Evolutionary conservation across 2,113 vertebrate species (phyloP), one percentile per base, ranked within the genome.

Genomic region (Bucco capensis): DNA sequence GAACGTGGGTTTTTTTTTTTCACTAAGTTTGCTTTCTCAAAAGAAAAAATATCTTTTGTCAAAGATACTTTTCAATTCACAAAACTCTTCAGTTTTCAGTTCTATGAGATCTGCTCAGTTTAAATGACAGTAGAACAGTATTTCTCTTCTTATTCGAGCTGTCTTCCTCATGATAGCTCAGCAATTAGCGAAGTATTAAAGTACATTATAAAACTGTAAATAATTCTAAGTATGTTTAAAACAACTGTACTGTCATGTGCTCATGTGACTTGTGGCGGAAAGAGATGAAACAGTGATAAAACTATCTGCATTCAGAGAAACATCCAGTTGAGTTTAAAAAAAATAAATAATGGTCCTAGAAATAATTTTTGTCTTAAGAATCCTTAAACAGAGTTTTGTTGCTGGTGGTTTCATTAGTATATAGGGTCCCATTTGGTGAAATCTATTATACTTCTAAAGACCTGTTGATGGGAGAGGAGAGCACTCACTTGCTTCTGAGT

Each of bases 101-200:
- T 88, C 71, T 5, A 4, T 27, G 31, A 79, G 30, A 16, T 94
- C 82, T 88, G 19, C 67, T 73, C 51, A 83, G 58, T 64, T 84
- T 64, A 21, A 80, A 35, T 78, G 88, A 50, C 72, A 71, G 73
- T 66, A 61, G 58, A 74, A n/a, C 10, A 75, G 19, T 54, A 47
- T 83, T 83, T 87, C 28, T 46, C 9, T 5, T 56, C 37, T 74
- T 60, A 54, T 13, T 78, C 42, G 37, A 61, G 80, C 66, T 74
- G 67, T 80, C 42, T 4, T 88, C 30, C 22, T 88, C 30, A 19
- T 47, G 60, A 92, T 67, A 85, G 42, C 74, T 70, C 51, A 86
- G 70, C 69, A 91, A 62, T 88, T 90, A 95, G 61, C 21, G 70
- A 89, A 47, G 38, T 18, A 35, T 89, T 93, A 92, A 27, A 75